These are phyloP conservation scores for Pardosa pseudoannulata DNA, from an alignment of 2,888 invertebrate species.

Conservation along the genomic window DNA sequence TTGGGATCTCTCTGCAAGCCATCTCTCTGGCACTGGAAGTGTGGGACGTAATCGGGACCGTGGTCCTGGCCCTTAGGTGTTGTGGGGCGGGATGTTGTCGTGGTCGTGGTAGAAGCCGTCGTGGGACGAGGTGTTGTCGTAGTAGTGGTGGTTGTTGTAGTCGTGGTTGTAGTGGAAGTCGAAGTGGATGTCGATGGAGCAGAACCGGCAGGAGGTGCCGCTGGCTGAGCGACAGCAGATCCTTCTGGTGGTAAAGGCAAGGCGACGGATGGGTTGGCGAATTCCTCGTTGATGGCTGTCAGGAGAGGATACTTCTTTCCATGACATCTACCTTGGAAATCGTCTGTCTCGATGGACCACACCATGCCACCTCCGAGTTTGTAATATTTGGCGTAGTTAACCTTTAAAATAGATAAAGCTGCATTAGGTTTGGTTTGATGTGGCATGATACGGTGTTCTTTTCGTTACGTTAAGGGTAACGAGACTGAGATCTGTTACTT, in stretches of 20 bases:
- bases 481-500: too few species aligned
- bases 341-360: conserved; percentile 89
- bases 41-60: conserved; percentile 38
- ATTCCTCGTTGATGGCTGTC: conserved; percentile 75
- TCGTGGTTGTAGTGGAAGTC: conserved; percentile 28
- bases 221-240: conserved; percentile 16
- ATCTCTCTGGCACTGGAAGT: conserved; percentile 55
- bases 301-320: conserved; percentile 81
- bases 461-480: too few species aligned
- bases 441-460: too few species aligned
- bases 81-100: conserved; percentile 24
- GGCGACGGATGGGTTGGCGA: conserved; percentile 51
- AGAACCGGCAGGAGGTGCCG: conserved; percentile 9
- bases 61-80: conserved; percentile 40
- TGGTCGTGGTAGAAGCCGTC: conserved; percentile 21
- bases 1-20: conserved; percentile 73
- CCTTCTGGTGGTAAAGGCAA: conserved; percentile 62
- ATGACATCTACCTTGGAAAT: conserved; percentile 83
- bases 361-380: conserved; percentile 83
- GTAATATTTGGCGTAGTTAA: conserved; percentile 72
- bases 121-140: conserved; percentile 41
- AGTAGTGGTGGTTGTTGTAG: conserved; percentile 29
- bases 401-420: too few species aligned
- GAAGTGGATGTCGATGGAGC: not conserved
- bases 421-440: too few species aligned